Evolutionary conservation across 2,888 invertebrate species (phyloP).

Genomic region (Drosophila atroscutellata): DNA sequence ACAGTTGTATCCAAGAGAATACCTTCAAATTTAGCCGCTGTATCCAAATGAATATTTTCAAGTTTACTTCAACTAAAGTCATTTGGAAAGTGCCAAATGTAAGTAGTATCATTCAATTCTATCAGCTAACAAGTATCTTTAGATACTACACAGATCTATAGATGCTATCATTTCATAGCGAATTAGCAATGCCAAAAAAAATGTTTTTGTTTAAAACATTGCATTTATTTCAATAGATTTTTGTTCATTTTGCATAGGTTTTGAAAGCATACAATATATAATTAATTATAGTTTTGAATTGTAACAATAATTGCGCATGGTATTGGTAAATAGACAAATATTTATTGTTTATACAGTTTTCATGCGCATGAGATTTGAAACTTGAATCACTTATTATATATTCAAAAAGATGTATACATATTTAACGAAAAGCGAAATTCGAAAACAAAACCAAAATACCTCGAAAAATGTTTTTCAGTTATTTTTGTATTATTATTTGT

Average conservation of each 20-base stretch:
- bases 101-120: neutral
- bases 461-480: conserved; percentile 20
- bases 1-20: neutral
- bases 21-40: neutral
- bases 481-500: neutral
- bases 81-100: neutral
- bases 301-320: conserved; percentile 55
- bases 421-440: conserved; percentile 18
- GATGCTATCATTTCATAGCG: neutral
- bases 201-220: conserved; percentile 35
- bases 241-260: conserved; percentile 44
- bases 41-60: neutral
- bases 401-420: conserved; percentile 23
- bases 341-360: conserved; percentile 24
- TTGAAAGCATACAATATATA: conserved; percentile 49
- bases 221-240: conserved; percentile 44
- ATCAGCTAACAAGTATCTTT: neutral
- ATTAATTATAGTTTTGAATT: conserved; percentile 19
- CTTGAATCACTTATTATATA: conserved; percentile 22
- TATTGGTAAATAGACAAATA: conserved; percentile 31
- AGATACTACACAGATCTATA: neutral
- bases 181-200: too few species aligned
- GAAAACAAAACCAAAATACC: conserved; percentile 25
- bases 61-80: neutral
- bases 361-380: conserved; percentile 29